Conservation (phyloP, 1,140 invertebrate genomes). For the Eufriesea mexicana region DNA sequence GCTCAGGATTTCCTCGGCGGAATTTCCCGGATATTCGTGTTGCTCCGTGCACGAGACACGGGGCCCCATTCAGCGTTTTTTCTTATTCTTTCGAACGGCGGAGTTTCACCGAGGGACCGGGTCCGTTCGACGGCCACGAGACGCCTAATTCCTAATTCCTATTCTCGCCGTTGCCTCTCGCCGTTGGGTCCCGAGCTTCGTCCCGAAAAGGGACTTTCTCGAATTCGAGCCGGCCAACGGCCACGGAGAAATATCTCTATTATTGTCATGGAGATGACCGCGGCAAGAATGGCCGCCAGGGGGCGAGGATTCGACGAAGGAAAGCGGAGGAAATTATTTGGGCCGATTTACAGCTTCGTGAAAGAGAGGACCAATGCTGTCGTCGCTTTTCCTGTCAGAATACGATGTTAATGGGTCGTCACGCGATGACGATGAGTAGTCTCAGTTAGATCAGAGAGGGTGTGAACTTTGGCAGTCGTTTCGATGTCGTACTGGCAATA, state of each 20-base stretch:
- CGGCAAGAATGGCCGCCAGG: conserved; percentile 15
- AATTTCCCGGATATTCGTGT: conserved; percentile 46
- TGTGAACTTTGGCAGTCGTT: no score
- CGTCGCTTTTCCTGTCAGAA: background rate
- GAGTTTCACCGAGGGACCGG: conserved; percentile 62
- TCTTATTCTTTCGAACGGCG: conserved; percentile 66
- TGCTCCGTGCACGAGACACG: background rate
- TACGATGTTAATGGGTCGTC: no score
- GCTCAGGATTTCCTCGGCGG: conserved; percentile 2
- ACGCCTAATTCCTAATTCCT: conserved; percentile 78
- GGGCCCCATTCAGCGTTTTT: conserved; percentile 65
- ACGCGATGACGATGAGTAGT: no score
- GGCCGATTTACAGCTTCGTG: conserved; percentile 1
- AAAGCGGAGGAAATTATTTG: background rate
- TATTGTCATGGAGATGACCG: conserved; percentile 80
- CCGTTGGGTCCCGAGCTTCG: conserved; percentile 35
- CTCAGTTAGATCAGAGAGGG: no score
- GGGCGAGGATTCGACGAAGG: background rate
- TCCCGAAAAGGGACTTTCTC: conserved; percentile 57
- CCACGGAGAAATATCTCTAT: conserved; percentile 78
- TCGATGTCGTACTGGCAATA: no score
- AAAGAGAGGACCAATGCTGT: background rate
- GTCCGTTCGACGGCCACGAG: conserved; percentile 51
- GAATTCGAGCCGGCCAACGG: conserved; percentile 68
- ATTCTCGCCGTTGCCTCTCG: conserved; percentile 66